Evolutionary conservation across 2,888 invertebrate species (phyloP).

Genomic region (Abrostola triplasia): DNA sequence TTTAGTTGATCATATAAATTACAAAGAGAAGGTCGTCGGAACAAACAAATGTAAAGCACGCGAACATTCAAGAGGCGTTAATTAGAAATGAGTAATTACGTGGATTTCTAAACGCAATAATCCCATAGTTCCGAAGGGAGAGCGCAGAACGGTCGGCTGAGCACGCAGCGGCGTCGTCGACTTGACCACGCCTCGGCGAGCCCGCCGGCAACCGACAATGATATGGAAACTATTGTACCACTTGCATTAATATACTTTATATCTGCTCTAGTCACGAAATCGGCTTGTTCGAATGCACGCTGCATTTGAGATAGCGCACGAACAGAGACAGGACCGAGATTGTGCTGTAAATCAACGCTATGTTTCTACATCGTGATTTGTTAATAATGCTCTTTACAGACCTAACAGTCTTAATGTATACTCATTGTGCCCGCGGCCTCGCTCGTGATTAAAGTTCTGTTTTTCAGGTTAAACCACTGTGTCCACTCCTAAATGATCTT

Average conservation of each 20-base stretch:
- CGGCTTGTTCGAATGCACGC: constrained; percentile 54
- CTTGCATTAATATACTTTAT: constrained; percentile 61
- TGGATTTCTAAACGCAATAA: constrained; percentile 43
- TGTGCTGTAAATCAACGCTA: constrained; percentile 55
- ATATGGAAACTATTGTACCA: constrained; percentile 71
- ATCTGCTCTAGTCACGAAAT: constrained; percentile 65
- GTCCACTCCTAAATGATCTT: too few species aligned
- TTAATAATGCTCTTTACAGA: constrained; percentile 38
- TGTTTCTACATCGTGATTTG: constrained; percentile 56
- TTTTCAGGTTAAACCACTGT: background rate
- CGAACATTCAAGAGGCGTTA: constrained; percentile 24
- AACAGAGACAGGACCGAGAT: constrained; percentile 44
- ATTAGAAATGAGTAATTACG: constrained; percentile 35
- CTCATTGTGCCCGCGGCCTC: constrained; percentile 1
- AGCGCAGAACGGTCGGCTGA: constrained; percentile 71
- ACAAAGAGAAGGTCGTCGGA: constrained; percentile 34
- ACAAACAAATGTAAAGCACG: constrained; percentile 40
- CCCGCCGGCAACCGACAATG: constrained; percentile 62
- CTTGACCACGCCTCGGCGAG: constrained; percentile 72
- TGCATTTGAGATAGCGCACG: constrained; percentile 52
- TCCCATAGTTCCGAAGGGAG: constrained; percentile 66
- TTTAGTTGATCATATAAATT: constrained; percentile 30
- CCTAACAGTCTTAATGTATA: constrained; percentile 23
- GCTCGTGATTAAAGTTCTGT: background rate
- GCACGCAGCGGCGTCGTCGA: constrained; percentile 59